These are phyloP conservation scores for Macquaria ambigua DNA, from an alignment of 2,113 vertebrate species.

Conservation along the genomic window DNA sequence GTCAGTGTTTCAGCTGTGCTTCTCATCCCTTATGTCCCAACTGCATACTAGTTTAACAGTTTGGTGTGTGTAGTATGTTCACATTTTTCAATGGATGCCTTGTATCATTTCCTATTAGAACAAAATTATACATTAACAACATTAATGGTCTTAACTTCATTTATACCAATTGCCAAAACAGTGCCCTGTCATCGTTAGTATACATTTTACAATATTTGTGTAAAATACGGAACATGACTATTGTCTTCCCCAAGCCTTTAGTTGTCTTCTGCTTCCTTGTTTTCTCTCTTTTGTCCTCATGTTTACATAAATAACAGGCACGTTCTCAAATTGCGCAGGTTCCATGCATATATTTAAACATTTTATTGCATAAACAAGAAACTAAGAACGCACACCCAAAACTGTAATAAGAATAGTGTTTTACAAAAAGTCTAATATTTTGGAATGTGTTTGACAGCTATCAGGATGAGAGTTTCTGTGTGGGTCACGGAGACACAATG, in stretches of 20 bases:
- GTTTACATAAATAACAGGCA: conserved; percentile 29
- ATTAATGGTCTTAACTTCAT: background rate
- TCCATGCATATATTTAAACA: conserved; percentile 29
- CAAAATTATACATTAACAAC: background rate
- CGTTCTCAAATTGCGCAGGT: background rate
- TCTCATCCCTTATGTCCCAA: background rate
- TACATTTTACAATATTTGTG: conserved; percentile 5
- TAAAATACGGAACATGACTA: background rate
- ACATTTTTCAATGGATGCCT: background rate
- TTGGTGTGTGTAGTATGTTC: background rate
- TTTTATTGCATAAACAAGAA: conserved; percentile 49
- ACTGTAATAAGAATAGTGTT: conserved; percentile 63
- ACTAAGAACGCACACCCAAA: conserved; percentile 28
- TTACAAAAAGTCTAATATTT: conserved; percentile 56
- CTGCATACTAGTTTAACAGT: background rate
- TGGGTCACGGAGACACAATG: conserved; percentile 55
- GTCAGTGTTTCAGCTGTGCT: background rate
- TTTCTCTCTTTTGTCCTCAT: conserved; percentile 19
- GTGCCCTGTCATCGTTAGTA: background rate
- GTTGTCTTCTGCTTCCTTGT: conserved; percentile 28
- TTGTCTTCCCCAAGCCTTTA: conserved; percentile 11
- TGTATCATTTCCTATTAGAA: background rate
- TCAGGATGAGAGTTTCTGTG: conserved; percentile 43
- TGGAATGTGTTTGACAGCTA: conserved; percentile 32
- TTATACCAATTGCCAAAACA: conserved; percentile 2